Percentiles rank a stretch among this genome's conserved stretches.
Evolutionary conservation across 2,888 invertebrate species (phyloP).

Genomic region (Rhaphigaster nebulosa): DNA sequence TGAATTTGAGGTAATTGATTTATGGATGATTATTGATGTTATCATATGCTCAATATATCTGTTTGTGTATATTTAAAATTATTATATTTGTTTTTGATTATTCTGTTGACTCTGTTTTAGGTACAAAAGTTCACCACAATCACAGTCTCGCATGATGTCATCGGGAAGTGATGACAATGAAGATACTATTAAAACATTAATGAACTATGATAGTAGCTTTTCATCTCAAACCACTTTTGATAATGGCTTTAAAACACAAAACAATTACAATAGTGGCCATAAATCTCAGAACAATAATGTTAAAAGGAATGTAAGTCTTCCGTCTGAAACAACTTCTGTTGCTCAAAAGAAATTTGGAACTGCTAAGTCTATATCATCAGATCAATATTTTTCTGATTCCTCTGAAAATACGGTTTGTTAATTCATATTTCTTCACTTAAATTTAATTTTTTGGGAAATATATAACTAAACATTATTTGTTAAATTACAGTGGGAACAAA

Average conservation of each 20-base stretch:
- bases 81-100: background rate
- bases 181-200: constrained; percentile 59
- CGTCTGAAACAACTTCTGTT: constrained; percentile 71
- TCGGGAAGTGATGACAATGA: constrained; percentile 59
- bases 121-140: constrained; percentile 61
- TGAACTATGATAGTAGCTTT: constrained; percentile 59
- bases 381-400: constrained; percentile 91
- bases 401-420: constrained; percentile 71
- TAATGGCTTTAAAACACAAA: constrained; percentile 47
- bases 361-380: constrained; percentile 98
- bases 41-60: background rate
- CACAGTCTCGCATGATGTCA: constrained; percentile 60
- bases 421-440: constrained; percentile 48
- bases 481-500: constrained; percentile 71
- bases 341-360: constrained; percentile 97
- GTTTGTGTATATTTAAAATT: background rate
- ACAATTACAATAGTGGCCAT: constrained; percentile 37
- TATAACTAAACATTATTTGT: constrained; percentile 21
- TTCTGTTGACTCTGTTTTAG: constrained; percentile 20
- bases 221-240: background rate
- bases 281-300: constrained; percentile 52
- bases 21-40: background rate
- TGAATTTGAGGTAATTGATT: background rate
- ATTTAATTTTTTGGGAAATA: constrained; percentile 28
- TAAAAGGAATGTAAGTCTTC: constrained; percentile 43